A percentile compares a stretch with the other conserved stretches of the same genome.
Conservation (phyloP, 2,797 vertebrate species). For the Emydoidea blandingii region DNA sequence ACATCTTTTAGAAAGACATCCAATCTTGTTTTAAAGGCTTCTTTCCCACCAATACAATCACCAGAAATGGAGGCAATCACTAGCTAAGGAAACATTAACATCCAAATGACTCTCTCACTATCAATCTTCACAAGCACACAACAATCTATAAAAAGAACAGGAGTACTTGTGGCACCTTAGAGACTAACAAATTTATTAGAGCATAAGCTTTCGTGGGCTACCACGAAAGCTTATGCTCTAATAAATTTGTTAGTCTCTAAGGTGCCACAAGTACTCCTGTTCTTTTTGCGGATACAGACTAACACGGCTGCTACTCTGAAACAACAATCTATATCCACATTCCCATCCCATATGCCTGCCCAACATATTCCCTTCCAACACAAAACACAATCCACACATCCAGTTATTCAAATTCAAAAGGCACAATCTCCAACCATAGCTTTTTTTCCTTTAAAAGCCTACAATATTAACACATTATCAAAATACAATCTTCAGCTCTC, state of each 20-base stretch:
- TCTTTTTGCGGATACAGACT: no score
- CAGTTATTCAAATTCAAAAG: background rate
- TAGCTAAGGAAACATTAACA: background rate
- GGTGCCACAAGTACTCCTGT: no score
- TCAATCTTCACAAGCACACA: background rate
- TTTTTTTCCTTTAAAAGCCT: background rate
- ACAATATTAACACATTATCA: background rate
- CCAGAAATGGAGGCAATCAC: background rate
- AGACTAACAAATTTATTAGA: no score
- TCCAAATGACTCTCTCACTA: background rate
- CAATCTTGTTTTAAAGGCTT: background rate
- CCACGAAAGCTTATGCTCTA: no score
- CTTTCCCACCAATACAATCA: background rate
- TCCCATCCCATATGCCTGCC: background rate
- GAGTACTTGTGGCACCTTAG: no score
- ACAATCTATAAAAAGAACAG: accelerated
- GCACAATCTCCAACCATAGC: background rate
- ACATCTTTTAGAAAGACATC: background rate
- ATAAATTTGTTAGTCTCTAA: no score
- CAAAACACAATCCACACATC: background rate
- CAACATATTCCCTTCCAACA: background rate
- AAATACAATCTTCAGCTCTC: background rate
- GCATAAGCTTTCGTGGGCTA: no score
- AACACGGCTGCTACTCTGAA: no score
- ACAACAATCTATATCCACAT: accelerated